phyloP scores from a whole-genome alignment of 2,888 invertebrate genomes.

The Epinotia demarniana region DNA sequence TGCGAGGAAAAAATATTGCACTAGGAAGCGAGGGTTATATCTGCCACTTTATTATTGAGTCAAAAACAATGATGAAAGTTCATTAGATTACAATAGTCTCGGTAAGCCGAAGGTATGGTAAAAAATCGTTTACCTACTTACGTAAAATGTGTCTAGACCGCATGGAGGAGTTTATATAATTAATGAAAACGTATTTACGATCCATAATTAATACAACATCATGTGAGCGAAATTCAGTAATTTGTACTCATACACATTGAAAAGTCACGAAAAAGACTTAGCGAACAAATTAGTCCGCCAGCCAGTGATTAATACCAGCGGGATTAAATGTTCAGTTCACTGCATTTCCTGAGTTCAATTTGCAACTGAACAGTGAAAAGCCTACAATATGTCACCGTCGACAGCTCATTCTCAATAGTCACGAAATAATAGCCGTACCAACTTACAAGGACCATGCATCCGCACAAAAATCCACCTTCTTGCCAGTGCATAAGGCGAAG shows the following conservation, averaged over 20 bases:
- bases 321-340: slow-evolving; percentile 49
- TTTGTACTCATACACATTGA: background rate
- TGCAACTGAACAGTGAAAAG: slow-evolving; percentile 71
- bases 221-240: background rate
- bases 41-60: too few relatives aligned
- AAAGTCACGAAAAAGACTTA: background rate
- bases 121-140: too few relatives aligned
- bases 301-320: slow-evolving; percentile 37
- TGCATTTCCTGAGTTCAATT: slow-evolving; percentile 59
- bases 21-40: too few relatives aligned
- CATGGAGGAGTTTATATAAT: too few relatives aligned
- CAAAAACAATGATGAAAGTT: too few relatives aligned
- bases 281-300: background rate
- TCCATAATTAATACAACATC: background rate
- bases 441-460: slow-evolving; percentile 28
- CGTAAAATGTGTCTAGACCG: too few relatives aligned
- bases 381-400: slow-evolving; percentile 80
- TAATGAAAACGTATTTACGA: background rate
- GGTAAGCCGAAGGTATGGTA: too few relatives aligned
- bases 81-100: too few relatives aligned
- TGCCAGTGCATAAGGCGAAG: slow-evolving; percentile 38
- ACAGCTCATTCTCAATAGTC: slow-evolving; percentile 77
- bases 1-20: too few relatives aligned
- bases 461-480: slow-evolving; percentile 55
- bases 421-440: slow-evolving; percentile 67